phyloP scores from a whole-genome alignment of 2,113 vertebrate genomes.

The Seriola aureovittata region DNA sequence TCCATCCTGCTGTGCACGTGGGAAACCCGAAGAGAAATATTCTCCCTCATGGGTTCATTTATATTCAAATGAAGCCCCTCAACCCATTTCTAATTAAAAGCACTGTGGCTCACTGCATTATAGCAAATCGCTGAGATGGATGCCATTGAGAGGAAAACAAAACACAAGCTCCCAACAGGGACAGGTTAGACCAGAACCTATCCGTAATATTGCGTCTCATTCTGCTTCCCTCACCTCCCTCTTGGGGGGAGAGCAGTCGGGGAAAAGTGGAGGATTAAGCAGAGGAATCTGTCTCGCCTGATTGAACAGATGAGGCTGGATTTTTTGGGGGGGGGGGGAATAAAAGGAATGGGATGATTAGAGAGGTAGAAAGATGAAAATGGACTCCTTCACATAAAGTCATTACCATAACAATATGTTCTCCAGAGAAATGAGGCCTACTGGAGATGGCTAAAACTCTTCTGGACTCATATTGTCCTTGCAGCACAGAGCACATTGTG shows the following conservation, averaged over 20 bases:
- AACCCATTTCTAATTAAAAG: slow-evolving; percentile 66
- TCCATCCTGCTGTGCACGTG: slow-evolving; percentile 13
- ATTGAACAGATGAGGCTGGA: slow-evolving; percentile 62
- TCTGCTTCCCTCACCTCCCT: slow-evolving; percentile 26
- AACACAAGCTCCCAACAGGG: slow-evolving; percentile 33
- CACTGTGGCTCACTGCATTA: slow-evolving; percentile 25
- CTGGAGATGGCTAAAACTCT: slow-evolving; percentile 30
- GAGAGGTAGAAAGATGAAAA: slow-evolving; percentile 62
- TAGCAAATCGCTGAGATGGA: slow-evolving; percentile 26
- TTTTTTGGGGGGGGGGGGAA: neutral
- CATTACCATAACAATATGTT: slow-evolving; percentile 72
- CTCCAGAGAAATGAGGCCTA: slow-evolving; percentile 34
- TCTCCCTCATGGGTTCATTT: slow-evolving; percentile 63
- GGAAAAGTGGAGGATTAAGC: slow-evolving; percentile 60
- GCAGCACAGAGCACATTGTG: slow-evolving; percentile 15
- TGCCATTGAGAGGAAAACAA: slow-evolving; percentile 54
- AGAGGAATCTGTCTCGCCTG: slow-evolving; percentile 67
- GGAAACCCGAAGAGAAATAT: slow-evolving; percentile 42
- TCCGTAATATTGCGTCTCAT: slow-evolving; percentile 32
- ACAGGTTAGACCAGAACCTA: slow-evolving; percentile 53
- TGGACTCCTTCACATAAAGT: slow-evolving; percentile 50
- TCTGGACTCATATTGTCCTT: slow-evolving; percentile 30
- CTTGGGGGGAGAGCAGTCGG: neutral
- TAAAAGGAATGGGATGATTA: slow-evolving; percentile 62
- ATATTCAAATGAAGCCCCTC: slow-evolving; percentile 72